Evolutionary conservation across 2,797 vertebrate genomes (phyloP), one percentile per base, ranked within the genome.

Genomic region (Acanthis flammea): DNA sequence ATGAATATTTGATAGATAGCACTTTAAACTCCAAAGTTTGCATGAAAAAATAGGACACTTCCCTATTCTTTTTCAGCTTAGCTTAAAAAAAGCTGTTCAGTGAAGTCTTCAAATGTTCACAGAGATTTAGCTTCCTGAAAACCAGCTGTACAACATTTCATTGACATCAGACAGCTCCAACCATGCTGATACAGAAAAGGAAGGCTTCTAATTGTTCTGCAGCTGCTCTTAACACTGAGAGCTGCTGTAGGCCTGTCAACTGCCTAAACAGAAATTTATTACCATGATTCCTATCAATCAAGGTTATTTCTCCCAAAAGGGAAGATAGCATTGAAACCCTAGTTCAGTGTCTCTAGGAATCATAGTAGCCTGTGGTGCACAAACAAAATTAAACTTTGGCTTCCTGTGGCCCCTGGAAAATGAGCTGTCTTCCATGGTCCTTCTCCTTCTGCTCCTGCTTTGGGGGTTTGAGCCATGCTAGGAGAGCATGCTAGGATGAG

Each of bases 1-100:
- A 94, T 91, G 91, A 88, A 95, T 96, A 92, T 95, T 96, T 91
- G 94, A 96, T 24, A 91, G 57, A 82, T 35, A 86, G 68, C 79
- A 83, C 47, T 91, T 91, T 42, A 75, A 91, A 95, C 77, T 63
- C 68, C 11, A 6, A 94, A 89, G 81, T 53, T 50, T 65, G 75
- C 87, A 81, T 33, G 53, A 91, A 87, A 84, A 96, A 91, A 65
- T 21, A 86, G 35, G 73, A 88, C 12, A 5, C 54, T 90, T 91
- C 72, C 68, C 42, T 68, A 88, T 86, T 95, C 82, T 89, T 92
- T 89, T 77, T 48, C 84, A 92, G 78, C 51, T 54, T 87, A 54
- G 44, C 72, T 93, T 58, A 55, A 88, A 93, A 93, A 91, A 92
- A 86, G 79, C 78, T 74, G 57, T 44, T 93, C 65, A 83, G 62